These are phyloP conservation scores for Phenganax marumi DNA, from an alignment of 92 coral and sea anemone genomes.

Conservation along the genomic window DNA sequence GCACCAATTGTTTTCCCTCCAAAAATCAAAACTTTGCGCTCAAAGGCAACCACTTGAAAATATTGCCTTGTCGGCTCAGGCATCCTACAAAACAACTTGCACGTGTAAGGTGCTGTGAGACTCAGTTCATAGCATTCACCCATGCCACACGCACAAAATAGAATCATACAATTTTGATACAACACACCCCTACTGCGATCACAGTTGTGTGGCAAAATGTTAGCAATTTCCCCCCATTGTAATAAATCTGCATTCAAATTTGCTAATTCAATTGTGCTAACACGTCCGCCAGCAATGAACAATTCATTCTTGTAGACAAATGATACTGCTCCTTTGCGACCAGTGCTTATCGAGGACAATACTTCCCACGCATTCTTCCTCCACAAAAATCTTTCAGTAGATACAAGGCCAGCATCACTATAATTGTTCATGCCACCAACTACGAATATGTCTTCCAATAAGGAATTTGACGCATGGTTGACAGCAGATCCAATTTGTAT, in stretches of 20 bases:
- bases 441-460: conserved; percentile 12
- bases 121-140: not conserved
- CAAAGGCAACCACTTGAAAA: not conserved
- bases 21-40: conserved; percentile 5
- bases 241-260: not conserved
- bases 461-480: not conserved
- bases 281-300: not conserved
- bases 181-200: not conserved
- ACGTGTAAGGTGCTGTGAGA: not conserved
- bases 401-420: not conserved
- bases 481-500: not conserved
- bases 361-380: not conserved
- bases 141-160: not conserved
- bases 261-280: not conserved
- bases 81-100: not conserved
- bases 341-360: not conserved
- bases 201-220: not conserved
- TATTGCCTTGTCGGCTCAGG: not conserved
- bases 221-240: not conserved
- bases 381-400: conserved; percentile 1
- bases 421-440: not conserved
- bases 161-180: not conserved
- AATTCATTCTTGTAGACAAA: not conserved
- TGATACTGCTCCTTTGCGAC: not conserved
- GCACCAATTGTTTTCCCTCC: not conserved